phyloP scores from a whole-genome alignment of 2,113 vertebrate genomes.

The Melanerpes formicivorus region DNA sequence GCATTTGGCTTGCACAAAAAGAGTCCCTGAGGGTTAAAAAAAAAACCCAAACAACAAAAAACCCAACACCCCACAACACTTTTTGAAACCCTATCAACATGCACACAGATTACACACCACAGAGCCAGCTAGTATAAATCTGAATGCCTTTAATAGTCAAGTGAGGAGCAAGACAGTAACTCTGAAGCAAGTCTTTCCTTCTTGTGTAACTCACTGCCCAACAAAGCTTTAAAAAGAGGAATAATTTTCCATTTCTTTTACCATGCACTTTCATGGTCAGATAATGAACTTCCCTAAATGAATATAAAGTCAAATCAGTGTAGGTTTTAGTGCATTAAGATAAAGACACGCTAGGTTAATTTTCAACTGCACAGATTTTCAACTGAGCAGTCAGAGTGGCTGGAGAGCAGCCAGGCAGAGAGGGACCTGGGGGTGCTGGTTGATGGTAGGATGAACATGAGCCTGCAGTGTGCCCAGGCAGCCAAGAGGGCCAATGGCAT shows the following conservation, averaged over 20 bases:
- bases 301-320: not conserved
- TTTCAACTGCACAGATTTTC: not conserved
- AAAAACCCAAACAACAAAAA: not conserved
- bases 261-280: slow-evolving; percentile 5
- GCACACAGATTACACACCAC: slow-evolving; percentile 15
- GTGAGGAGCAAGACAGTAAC: not conserved
- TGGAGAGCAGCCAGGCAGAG: too few relatives aligned
- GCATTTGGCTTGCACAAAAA: slow-evolving; percentile 46
- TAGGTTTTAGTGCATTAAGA: not conserved
- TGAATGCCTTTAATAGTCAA: slow-evolving; percentile 24
- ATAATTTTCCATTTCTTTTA: slow-evolving; percentile 38
- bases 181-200: not conserved
- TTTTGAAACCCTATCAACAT: slow-evolving; percentile 36
- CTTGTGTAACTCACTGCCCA: not conserved
- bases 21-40: slow-evolving; percentile 42
- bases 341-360: not conserved
- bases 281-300: not conserved
- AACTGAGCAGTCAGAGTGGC: too few relatives aligned
- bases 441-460: too few relatives aligned
- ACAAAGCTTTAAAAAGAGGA: slow-evolving; percentile 32
- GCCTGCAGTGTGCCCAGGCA: too few relatives aligned
- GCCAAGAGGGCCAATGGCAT: too few relatives aligned
- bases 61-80: not conserved
- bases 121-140: not conserved
- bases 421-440: too few relatives aligned